A percentile compares a stretch with the other conserved stretches of the same genome.
Evolutionary conservation across 2,888 invertebrate species (phyloP).

Genomic region (Cenopis cana): DNA sequence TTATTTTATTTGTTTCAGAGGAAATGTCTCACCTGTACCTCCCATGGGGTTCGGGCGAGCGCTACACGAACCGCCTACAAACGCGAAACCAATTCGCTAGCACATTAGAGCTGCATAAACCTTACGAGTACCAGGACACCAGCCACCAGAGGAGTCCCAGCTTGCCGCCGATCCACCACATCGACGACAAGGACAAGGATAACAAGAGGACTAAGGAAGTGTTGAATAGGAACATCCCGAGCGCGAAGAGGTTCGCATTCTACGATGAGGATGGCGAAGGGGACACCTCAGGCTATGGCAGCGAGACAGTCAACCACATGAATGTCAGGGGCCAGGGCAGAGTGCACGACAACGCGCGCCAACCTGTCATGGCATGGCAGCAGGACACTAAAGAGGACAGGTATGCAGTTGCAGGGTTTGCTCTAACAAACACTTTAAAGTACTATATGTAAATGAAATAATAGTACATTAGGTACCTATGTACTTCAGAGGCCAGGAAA

Average conservation of each 20-base stretch:
- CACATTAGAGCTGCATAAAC: slow-evolving; percentile 75
- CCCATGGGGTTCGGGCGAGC: slow-evolving; percentile 89
- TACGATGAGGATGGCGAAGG: slow-evolving; percentile 86
- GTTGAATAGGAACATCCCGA: slow-evolving; percentile 73
- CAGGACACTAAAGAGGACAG: slow-evolving; percentile 72
- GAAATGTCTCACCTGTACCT: slow-evolving; percentile 92
- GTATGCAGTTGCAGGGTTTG: slow-evolving; percentile 54
- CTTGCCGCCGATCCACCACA: slow-evolving; percentile 87
- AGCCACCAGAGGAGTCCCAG: slow-evolving; percentile 87
- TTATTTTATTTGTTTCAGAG: slow-evolving; percentile 83
- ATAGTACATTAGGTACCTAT: too few species aligned
- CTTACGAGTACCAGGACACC: slow-evolving; percentile 77
- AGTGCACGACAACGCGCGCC: slow-evolving; percentile 59
- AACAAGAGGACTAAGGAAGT: slow-evolving; percentile 61
- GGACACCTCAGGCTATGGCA: slow-evolving; percentile 93
- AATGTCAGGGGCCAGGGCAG: slow-evolving; percentile 62
- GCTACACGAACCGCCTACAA: slow-evolving; percentile 74
- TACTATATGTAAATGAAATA: too few species aligned
- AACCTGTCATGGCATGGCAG: slow-evolving; percentile 78
- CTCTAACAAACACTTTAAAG: neutral
- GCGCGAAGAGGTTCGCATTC: slow-evolving; percentile 77
- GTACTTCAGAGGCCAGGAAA: too few species aligned
- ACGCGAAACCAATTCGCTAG: slow-evolving; percentile 80
- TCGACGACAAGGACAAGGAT: slow-evolving; percentile 69
- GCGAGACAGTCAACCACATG: slow-evolving; percentile 88